These are phyloP conservation scores for Pogonophryne albipinna DNA, from an alignment of 2,797 vertebrate genomes.

Conservation along the genomic window DNA sequence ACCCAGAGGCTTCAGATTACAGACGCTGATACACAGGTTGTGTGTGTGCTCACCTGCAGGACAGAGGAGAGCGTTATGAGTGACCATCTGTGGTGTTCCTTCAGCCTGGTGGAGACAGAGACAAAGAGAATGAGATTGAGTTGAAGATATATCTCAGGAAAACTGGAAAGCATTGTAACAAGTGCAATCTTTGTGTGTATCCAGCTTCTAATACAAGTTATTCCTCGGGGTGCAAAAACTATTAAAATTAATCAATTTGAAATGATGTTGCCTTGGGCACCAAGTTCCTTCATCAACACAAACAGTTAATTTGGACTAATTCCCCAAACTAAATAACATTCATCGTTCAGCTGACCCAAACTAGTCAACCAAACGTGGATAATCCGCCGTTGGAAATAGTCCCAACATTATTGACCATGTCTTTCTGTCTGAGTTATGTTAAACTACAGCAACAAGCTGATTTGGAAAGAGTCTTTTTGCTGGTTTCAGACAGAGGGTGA, in stretches of 20 bases:
- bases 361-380: neutral
- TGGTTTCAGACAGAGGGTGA: too few relatives aligned
- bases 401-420: neutral
- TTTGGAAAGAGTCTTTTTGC: too few relatives aligned
- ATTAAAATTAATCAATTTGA: neutral
- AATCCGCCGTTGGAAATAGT: neutral
- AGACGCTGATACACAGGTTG: neutral
- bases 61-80: slow-evolving; percentile 82
- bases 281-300: neutral
- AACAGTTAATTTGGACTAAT: too few relatives aligned
- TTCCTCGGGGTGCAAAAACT: neutral
- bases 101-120: slow-evolving; percentile 74
- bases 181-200: neutral
- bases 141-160: neutral
- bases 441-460: neutral
- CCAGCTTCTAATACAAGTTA: neutral
- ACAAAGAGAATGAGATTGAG: neutral
- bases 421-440: neutral
- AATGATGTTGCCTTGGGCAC: too few relatives aligned
- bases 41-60: slow-evolving; percentile 72
- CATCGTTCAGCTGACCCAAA: too few relatives aligned
- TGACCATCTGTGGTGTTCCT: slow-evolving; percentile 76
- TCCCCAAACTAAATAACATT: too few relatives aligned
- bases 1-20: neutral
- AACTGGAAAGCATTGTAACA: neutral